These are phyloP conservation scores for Pygocentrus nattereri DNA, from an alignment of 2,797 vertebrate species.

Conservation along the genomic window DNA sequence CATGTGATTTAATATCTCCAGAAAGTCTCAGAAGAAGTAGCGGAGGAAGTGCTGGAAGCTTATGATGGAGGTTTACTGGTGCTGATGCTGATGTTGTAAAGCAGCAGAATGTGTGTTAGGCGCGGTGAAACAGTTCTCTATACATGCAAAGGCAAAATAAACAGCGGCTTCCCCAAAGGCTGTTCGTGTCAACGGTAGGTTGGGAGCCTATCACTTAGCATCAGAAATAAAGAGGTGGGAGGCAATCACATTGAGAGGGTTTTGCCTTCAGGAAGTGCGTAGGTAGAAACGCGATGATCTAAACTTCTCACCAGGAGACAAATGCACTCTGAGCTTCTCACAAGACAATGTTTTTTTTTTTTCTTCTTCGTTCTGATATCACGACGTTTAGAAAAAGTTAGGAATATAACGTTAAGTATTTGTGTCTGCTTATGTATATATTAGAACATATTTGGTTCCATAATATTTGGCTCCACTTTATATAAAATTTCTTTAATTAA, in stretches of 20 bases:
- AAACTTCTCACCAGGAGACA: conserved; percentile 5
- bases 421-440: too few relatives aligned
- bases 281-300: conserved; percentile 22
- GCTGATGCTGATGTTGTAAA: background rate
- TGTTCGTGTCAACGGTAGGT: conserved; percentile 24
- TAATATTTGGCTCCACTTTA: too few relatives aligned
- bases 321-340: background rate
- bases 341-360: background rate
- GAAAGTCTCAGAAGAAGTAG: conserved; percentile 4
- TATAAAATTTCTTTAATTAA: too few relatives aligned
- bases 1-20: conserved; percentile 30
- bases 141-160: conserved; percentile 28
- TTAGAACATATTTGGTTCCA: too few relatives aligned
- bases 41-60: background rate
- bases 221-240: conserved; percentile 30
- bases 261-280: conserved; percentile 33
- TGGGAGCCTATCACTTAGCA: conserved; percentile 16
- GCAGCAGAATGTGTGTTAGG: conserved; percentile 7
- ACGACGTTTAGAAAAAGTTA: conserved; percentile 9
- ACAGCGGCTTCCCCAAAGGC: conserved; percentile 31
- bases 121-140: conserved; percentile 13
- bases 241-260: conserved; percentile 21
- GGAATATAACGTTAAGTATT: too few relatives aligned
- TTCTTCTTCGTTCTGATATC: too few relatives aligned
- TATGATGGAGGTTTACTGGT: background rate